phyloP scores from a whole-genome alignment of 2,888 invertebrate species.

The Metacarcinus magister region DNA sequence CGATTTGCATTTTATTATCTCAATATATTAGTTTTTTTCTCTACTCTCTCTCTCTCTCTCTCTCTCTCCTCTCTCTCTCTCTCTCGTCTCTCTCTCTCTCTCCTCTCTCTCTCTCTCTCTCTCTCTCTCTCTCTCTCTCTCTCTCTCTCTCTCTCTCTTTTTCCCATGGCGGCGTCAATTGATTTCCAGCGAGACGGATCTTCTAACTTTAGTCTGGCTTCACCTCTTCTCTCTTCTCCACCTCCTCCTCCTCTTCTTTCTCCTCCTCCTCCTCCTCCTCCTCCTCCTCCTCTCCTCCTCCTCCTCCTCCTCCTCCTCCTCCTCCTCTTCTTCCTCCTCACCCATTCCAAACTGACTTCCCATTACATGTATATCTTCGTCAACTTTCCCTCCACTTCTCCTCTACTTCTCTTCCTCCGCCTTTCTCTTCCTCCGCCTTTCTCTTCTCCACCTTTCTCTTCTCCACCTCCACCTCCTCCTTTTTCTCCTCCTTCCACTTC shows the following conservation, averaged over 20 bases:
- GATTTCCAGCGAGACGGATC: conserved; percentile 29
- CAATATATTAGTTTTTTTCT: neutral
- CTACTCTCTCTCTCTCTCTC: conserved; percentile 40
- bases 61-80: conserved; percentile 46
- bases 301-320: neutral
- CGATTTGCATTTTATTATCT: conserved; percentile 40
- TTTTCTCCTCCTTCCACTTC: neutral
- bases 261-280: neutral
- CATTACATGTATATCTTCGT: no score
- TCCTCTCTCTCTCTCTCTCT: conserved; percentile 12
- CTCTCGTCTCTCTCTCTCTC: neutral
- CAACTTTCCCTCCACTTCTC: neutral
- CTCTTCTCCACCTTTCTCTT: neutral
- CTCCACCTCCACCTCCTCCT: neutral
- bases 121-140: conserved; percentile 34
- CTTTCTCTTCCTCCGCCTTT: neutral
- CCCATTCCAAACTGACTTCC: neutral
- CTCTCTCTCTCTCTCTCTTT: conserved; percentile 40
- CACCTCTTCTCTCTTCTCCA: neutral
- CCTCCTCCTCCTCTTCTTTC: no score
- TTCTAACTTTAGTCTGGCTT: neutral
- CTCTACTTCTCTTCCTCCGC: neutral
- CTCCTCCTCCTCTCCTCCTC: neutral
- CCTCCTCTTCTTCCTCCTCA: neutral
- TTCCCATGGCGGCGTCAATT: conserved; percentile 28